Percentiles rank a stretch among this genome's conserved stretches.
Evolutionary conservation across 2,797 vertebrate species (phyloP).

Genomic region (Fratercula arctica): DNA sequence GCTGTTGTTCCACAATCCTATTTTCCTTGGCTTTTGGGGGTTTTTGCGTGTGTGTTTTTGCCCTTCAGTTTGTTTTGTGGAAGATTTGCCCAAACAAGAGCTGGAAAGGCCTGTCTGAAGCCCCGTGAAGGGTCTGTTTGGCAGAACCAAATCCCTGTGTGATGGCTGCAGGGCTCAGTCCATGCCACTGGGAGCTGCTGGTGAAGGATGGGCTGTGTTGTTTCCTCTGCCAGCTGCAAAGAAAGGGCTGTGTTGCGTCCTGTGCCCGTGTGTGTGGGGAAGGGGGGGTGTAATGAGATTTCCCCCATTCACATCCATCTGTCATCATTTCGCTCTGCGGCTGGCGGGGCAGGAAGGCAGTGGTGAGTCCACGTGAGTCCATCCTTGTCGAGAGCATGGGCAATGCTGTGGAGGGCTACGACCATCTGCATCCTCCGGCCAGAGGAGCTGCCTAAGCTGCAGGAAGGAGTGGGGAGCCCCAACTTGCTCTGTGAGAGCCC

Average conservation of each 20-base stretch:
- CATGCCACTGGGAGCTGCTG: rapidly evolving
- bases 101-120: not conserved
- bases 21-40: not conserved
- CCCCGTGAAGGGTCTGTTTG: not conserved
- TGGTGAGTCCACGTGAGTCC: rapidly evolving
- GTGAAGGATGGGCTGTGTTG: not conserved
- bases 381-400: rapidly evolving
- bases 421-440: not conserved
- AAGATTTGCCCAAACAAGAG: not conserved
- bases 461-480: not conserved
- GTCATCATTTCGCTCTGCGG: not conserved
- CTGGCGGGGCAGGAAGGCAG: rapidly evolving
- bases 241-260: not conserved
- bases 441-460: not conserved
- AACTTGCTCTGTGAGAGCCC: rapidly evolving
- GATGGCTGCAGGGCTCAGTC: not conserved
- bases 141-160: rapidly evolving
- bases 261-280: not conserved
- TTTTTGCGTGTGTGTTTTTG: not conserved
- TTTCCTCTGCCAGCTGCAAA: not conserved
- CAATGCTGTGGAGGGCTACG: rapidly evolving
- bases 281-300: not conserved
- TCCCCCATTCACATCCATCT: not conserved
- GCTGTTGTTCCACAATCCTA: not conserved
- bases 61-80: not conserved